These are phyloP conservation scores for Phalacrocorax pelagicus DNA, from an alignment of 2,113 vertebrate genomes.

Conservation along the genomic window DNA sequence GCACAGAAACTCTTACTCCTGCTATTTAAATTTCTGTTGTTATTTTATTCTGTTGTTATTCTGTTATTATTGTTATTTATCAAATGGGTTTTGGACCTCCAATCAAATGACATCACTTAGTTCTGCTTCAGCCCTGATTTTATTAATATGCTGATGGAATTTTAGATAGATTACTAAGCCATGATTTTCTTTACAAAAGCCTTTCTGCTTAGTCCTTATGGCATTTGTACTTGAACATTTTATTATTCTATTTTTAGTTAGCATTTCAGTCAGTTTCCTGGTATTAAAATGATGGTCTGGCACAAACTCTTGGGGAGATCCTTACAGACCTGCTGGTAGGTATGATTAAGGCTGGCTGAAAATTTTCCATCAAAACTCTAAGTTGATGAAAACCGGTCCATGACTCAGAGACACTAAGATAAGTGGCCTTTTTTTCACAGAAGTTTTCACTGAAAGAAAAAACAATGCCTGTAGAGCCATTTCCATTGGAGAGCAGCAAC, in stretches of 20 bases:
- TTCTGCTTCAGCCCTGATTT: neutral
- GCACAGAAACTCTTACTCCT: neutral
- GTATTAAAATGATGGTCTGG: conserved; percentile 38
- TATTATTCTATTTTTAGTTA: conserved; percentile 53
- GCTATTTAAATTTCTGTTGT: neutral
- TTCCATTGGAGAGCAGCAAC: neutral
- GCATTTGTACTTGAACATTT: conserved; percentile 5
- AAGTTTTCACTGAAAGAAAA: neutral
- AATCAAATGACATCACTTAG: neutral
- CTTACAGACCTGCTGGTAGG: conserved; percentile 42
- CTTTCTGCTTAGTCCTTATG: conserved; percentile 8
- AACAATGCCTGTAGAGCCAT: neutral
- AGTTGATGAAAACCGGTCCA: neutral
- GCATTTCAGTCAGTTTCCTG: conserved; percentile 37
- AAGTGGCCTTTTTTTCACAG: neutral
- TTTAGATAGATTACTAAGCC: neutral
- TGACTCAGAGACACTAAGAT: conserved; percentile 23
- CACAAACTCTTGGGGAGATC: conserved; percentile 3
- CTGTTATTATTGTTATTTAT: neutral
- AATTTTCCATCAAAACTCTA: conserved; percentile 40
- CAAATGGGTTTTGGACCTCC: neutral
- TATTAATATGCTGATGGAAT: neutral
- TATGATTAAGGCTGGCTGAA: conserved; percentile 45
- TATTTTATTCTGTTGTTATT: neutral
- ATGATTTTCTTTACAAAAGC: neutral